Base-by-base conservation (phyloP, 2,113 vertebrate genomes). In the Ceratotherium simum region DNA sequence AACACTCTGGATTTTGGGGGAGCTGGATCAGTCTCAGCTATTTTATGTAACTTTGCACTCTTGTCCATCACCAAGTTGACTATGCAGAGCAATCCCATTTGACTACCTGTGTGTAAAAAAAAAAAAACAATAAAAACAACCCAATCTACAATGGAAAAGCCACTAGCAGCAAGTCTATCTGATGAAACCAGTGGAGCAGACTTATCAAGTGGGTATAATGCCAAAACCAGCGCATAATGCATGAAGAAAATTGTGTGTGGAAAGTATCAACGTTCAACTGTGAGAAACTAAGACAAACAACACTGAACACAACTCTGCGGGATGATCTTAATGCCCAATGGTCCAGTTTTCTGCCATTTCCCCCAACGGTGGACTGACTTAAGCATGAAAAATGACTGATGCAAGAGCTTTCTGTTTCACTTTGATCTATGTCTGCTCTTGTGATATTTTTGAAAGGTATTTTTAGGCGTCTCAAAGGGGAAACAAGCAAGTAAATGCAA, bases 381-480 rank as follows among this genome's bases (percentile, higher is more conserved):
- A 97, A 90, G 90, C 98, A 97, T 98, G 98, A 98, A 98, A 97
- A 98, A 98, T 97, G 96, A 98, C 95, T 95, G 96, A 98, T 97
- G 96, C 97, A 97, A 98, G 91, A 97, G 98, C 96, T 98, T 98
- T 98, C 98, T 94, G 93, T 98, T 98, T 92, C 90, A 80, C 97
- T 97, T 98, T 98, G 98, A 98, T 98, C 98, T 98, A 95, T 98
- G 98, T 98, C 98, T 98, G 98, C 97, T 94, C 96, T 97, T 98
- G 96, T 86, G 81, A 98, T 97, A 97, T 93, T 98, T 97, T 98
- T 93, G 92, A 98, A 98, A 98, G 80, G 97, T 95, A 85, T 97
- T 97, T 98, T 98, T 98, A 98, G 98, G 98, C 73, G 39, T 98
- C 97, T 98, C 93, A 97, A 97, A 98, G 95, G 98, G 98, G 83